These are phyloP conservation scores for Candidula unifasciata DNA, from an alignment of 2,888 invertebrate genomes.

Conservation along the genomic window DNA sequence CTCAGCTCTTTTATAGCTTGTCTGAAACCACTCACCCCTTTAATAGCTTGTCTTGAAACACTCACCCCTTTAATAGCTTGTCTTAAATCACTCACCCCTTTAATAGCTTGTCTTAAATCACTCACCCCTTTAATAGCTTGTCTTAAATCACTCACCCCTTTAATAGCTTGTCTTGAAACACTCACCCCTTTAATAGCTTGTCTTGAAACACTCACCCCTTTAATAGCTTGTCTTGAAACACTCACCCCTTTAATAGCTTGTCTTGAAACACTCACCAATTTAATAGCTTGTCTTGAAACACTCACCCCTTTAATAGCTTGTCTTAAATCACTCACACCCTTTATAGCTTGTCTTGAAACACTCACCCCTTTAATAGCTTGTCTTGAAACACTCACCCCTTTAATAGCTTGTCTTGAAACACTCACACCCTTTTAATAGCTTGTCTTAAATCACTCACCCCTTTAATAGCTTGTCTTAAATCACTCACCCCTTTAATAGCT, in stretches of 20 bases:
- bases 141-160: conserved; percentile 73
- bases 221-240: conserved; percentile 89
- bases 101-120: conserved; percentile 87
- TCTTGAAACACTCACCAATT: conserved; percentile 73
- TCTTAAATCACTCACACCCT: conserved; percentile 73
- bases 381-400: conserved; percentile 73
- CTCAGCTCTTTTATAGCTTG: no score
- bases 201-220: conserved; percentile 73
- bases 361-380: no score
- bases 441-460: conserved; percentile 52
- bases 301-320: no score
- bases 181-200: no score
- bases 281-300: conserved; percentile 89
- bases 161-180: conserved; percentile 89
- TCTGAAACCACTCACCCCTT: conserved; percentile 73
- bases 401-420: conserved; percentile 89
- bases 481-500: conserved; percentile 55
- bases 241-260: no score
- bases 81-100: conserved; percentile 73
- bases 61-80: no score
- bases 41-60: conserved; percentile 89
- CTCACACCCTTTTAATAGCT: no score
- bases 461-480: conserved; percentile 88
- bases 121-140: no score
- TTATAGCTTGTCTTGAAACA: conserved; percentile 89